Conservation (phyloP, 2,797 vertebrate genomes). For the Nyctalus aviator region DNA sequence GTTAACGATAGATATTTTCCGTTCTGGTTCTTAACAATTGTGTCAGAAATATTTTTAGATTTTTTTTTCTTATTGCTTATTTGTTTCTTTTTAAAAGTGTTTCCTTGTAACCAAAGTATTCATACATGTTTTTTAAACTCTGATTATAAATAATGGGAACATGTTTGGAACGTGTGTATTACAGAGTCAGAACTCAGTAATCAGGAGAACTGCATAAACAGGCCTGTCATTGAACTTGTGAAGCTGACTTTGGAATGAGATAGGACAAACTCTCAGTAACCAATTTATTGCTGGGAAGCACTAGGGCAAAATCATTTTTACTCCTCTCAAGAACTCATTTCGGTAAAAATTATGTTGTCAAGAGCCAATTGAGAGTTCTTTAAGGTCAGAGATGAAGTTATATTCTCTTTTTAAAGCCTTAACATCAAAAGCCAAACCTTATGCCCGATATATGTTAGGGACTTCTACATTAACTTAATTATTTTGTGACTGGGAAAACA, state of each 20-base stretch:
- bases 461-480: slow-evolving; percentile 26
- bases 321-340: slow-evolving; percentile 41
- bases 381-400: slow-evolving; percentile 11
- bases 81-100: not conserved
- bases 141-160: not conserved
- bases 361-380: not conserved
- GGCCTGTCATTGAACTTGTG: not conserved
- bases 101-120: not conserved
- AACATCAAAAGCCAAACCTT: slow-evolving; percentile 1
- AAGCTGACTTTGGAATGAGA: not conserved
- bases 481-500: not conserved
- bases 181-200: not conserved
- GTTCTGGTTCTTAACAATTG: not conserved
- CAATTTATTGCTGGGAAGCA: not conserved
- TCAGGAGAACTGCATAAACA: not conserved
- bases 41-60: not conserved
- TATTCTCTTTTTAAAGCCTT: slow-evolving; percentile 50
- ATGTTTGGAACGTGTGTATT: not conserved
- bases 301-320: not conserved
- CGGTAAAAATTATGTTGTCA: slow-evolving; percentile 29
- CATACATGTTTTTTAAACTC: not conserved
- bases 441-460: not conserved
- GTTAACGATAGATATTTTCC: not conserved
- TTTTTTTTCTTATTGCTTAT: not conserved
- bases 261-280: not conserved